Evolutionary conservation across 2,113 vertebrate genomes (phyloP), one percentile per base, ranked within the genome.

Genomic region (Sardina pilchardus): DNA sequence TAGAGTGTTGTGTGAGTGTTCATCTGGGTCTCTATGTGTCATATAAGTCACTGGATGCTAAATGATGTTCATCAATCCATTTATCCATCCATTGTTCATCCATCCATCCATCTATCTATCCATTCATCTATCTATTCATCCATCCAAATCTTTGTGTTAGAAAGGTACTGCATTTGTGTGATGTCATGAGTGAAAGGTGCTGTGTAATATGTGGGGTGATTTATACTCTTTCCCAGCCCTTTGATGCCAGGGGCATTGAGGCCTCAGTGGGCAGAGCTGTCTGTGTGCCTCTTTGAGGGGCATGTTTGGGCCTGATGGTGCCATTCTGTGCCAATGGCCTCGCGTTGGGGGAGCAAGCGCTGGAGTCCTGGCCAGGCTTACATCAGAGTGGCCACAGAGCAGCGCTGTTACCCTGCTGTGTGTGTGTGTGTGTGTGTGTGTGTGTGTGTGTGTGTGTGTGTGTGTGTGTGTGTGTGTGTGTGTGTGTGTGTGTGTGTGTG

Each of bases 171-270:
- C 45, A 26, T 44, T 6, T 67, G 14, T 17, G 34, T 89, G 82
- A 90, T 67, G 39, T 75, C 88, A 17, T 82, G 80, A 86, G 59
- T 89, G 82, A 91, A 93, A 93, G 91, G 86, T 91, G 92, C 90
- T 89, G 90, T 86, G 90, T 95, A 91, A 92, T 82, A 92, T 85
- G 84, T 84, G 86, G 71, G 85, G 88, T 86, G 71, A 80, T 83
- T 67, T 88, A 83, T 53, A 50, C 85, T 90, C 90, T 92, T 89
- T 91, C 86, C 86, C 30, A 12, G 71, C 8, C 10, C 30, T 36
- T 50, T 17, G 71, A 42, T 90, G 89, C 89, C 86, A 71, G 63
- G n/a, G 26, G 26, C 9, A 26, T 12, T 12, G 26, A 71, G 24
- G 82, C 50, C 30, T 44, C 43, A 71, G 39, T 39, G n/a, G n/a